phyloP scores from a whole-genome alignment of 35 echinoderm and acorn worm genomes.

The Heliocidaris tuberculata region DNA sequence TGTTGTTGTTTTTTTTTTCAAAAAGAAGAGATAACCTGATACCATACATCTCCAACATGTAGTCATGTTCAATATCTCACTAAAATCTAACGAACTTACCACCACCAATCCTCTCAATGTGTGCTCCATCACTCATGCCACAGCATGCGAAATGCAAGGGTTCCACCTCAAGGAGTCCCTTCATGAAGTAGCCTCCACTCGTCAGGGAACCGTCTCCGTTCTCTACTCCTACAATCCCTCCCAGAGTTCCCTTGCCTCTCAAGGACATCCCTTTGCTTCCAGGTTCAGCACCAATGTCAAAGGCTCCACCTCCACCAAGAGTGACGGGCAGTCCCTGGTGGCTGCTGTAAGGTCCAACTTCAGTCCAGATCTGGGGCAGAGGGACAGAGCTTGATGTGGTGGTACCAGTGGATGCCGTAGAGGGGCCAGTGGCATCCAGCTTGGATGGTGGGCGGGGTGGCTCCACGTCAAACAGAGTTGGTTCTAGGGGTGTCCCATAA shows the following conservation, averaged over 20 bases:
- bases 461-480: slow-evolving; percentile 86
- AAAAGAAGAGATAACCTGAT: too few relatives aligned
- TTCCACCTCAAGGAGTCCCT: slow-evolving; percentile 92
- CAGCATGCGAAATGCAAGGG: slow-evolving; percentile 89
- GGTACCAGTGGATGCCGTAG: slow-evolving; percentile 26
- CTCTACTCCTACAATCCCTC: slow-evolving; percentile 33
- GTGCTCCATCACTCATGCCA: slow-evolving; percentile 93
- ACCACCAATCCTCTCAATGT: slow-evolving; percentile 74
- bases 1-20: too few relatives aligned
- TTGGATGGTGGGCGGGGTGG: slow-evolving; percentile 58
- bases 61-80: neutral
- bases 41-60: neutral
- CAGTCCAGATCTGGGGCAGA: slow-evolving; percentile 21
- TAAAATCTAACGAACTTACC: slow-evolving; percentile 56
- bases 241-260: slow-evolving; percentile 23
- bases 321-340: slow-evolving; percentile 5
- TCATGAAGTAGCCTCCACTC: slow-evolving; percentile 78
- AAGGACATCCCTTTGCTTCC: neutral
- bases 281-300: slow-evolving; percentile 30
- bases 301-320: slow-evolving; percentile 12
- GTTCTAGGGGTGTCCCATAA: slow-evolving; percentile 90
- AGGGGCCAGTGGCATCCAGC: slow-evolving; percentile 42
- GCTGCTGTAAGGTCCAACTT: neutral
- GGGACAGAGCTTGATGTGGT: slow-evolving; percentile 25
- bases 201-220: slow-evolving; percentile 56